Evolutionary conservation across 2,113 vertebrate genomes (phyloP).

Genomic region (Nothoprocta perdicaria): DNA sequence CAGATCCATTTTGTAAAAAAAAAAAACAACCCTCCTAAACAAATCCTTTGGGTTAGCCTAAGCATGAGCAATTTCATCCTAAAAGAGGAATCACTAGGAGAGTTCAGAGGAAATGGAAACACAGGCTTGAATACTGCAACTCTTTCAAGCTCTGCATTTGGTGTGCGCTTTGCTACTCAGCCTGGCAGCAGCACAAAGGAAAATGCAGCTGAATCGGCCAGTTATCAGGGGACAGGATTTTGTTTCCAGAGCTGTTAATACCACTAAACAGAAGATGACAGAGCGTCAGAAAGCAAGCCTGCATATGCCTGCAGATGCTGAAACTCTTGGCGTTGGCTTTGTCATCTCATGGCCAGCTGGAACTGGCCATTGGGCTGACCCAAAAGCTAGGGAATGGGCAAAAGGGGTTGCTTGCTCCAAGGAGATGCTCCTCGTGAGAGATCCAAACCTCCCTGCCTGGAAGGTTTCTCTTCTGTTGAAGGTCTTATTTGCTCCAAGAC

Average conservation of each 20-base stretch:
- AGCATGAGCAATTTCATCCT: slow-evolving; percentile 34
- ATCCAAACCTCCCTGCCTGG: background rate
- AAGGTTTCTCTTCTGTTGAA: fast-evolving
- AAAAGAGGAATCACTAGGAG: slow-evolving; percentile 44
- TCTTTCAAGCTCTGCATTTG: slow-evolving; percentile 40
- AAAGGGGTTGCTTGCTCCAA: background rate
- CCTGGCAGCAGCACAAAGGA: slow-evolving; percentile 45
- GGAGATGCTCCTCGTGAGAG: fast-evolving
- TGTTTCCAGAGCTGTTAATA: slow-evolving; percentile 30
- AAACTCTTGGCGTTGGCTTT: background rate
- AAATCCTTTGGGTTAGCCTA: slow-evolving; percentile 44
- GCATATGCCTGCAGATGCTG: fast-evolving
- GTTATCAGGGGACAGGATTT: slow-evolving; percentile 28
- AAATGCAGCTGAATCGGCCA: slow-evolving; percentile 39
- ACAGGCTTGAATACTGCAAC: background rate
- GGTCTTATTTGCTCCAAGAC: fast-evolving
- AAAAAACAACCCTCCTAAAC: background rate
- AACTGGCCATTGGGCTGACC: background rate
- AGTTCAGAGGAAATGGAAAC: slow-evolving; percentile 48
- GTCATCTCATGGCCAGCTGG: fast-evolving
- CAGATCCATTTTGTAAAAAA: slow-evolving; percentile 9
- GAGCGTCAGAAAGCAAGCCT: background rate
- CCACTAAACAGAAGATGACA: background rate
- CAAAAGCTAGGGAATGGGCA: background rate
- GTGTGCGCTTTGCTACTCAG: background rate